Base-by-base conservation (phyloP, 2,888 invertebrate genomes). In the Drosophila dives region DNA sequence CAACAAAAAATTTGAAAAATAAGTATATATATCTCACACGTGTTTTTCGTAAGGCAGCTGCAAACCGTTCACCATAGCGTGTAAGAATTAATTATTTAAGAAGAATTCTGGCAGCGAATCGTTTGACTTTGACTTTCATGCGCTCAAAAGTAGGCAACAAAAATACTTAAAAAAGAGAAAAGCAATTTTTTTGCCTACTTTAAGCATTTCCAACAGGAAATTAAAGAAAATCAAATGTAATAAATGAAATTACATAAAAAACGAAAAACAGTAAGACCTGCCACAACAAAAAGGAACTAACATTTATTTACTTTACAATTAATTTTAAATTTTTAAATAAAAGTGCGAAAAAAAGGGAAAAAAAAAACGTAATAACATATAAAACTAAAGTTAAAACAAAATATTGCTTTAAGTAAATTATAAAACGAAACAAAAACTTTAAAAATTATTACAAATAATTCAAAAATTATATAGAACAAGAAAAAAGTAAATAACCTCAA, bases 381-480 rank as follows among this genome's bases (percentile, higher is more conserved):
- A 34, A 36, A 36, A 56, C 4, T 48, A 49, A 32, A 75, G 45
- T 23, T 11, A 58, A 63, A 53, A 59, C 45, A 67, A 71, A 78
- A 64, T 56, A 61, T 87, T 79, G 86, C 89, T 89, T 86, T 86
- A 89, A 89, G 80, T 89, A 81, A 83, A 69, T 79, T 82, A 71
- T 72, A 61, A 62, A 23, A 56, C 34, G 42, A 62, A 65, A 54
- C 38, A 59, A 59, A 77, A 72, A 75, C 68, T 75, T 80, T 77
- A 80, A 76, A 79, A 79, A 89, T 89, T 89, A 87, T 87, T 89
- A 68, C 48, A 89, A 87, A 87, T 89, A 87, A 86, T 86, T 89
- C 63, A 75, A 86, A 86, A 86, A 77, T 36, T 42, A 56, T 38
- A 61, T 61, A 64, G 29, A 65, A 56, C 45, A 34, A 55, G 38